These are phyloP conservation scores for Caenorhabditis sinica DNA, from an alignment of 2,888 invertebrate genomes.

Conservation along the genomic window DNA sequence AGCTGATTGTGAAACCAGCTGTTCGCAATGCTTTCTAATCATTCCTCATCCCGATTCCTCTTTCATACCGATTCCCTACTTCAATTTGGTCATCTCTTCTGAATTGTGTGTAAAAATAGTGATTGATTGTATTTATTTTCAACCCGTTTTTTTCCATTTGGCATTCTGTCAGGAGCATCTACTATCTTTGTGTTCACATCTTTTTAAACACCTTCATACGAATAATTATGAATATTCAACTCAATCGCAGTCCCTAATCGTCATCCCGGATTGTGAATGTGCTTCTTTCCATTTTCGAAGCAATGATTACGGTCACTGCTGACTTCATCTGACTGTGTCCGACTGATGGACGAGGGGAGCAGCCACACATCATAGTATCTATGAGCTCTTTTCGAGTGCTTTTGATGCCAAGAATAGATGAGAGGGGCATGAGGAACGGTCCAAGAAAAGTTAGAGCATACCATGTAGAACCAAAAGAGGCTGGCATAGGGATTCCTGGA, in stretches of 20 bases:
- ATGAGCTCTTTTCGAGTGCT: conserved; percentile 47
- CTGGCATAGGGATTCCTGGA: conserved; percentile 55
- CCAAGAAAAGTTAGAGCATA: conserved; percentile 65
- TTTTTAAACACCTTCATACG: conserved; percentile 20
- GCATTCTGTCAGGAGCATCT: conserved; percentile 10
- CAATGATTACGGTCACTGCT: conserved; percentile 27
- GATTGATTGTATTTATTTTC: conserved; percentile 48
- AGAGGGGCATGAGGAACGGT: conserved; percentile 60
- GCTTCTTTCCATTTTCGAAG: conserved; percentile 32
- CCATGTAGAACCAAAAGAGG: conserved; percentile 57
- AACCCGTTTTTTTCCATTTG: conserved; percentile 1
- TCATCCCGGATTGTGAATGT: conserved; percentile 50
- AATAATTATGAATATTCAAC: conserved; percentile 2
- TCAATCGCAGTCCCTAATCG: conserved; percentile 26
- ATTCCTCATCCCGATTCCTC: background rate
- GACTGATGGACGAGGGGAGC: conserved; percentile 21
- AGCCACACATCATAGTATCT: conserved; percentile 26
- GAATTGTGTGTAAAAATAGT: conserved; percentile 49
- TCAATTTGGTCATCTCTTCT: conserved; percentile 22
- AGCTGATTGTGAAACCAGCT: conserved; percentile 75
- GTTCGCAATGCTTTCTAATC: conserved; percentile 53
- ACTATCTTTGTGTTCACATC: conserved; percentile 27
- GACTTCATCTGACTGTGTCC: conserved; percentile 35
- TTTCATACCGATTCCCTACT: conserved; percentile 30
- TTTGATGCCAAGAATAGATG: conserved; percentile 54